Base-by-base conservation (phyloP, 2,888 invertebrate species). In the Tipula vernalis region DNA sequence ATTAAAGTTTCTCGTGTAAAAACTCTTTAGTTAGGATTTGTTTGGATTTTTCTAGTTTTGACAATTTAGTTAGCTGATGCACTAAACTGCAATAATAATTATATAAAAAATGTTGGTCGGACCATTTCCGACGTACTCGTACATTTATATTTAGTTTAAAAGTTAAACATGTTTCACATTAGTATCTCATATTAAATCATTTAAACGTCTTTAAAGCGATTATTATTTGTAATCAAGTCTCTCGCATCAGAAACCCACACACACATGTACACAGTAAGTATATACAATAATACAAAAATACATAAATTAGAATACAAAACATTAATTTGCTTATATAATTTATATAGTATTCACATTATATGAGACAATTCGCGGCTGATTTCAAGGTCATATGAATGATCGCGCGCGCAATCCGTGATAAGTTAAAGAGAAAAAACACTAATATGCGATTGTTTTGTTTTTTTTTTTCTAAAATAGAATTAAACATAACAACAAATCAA, bases 311-410 rank as follows among this genome's bases (percentile, higher is more conserved):
- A 71, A 71, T 71, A 71, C 28, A 71, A 71, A 71, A 71, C 71
- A 71, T 71, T 71, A 71, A 71, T 71, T 71, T 71, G 28, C 13
- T 71, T 71, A 28, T 71, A 28, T 28, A 71, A 71, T 71, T 71
- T 71, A 71, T 71, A 39, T 6, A 28, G 71, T 71, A 71, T 71
- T 18, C 12, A 71, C 4, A 71, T 28, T 28, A 71, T 71, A 28
- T 71, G 71, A 71, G 71, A 71, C 71, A 71, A 71, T 10, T 71
- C 71, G 71, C 71, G 28, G 71, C 71, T 71, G 71, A 71, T 71
- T 71, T 71, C 71, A 71, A 71, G 71, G 71, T 71, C 71, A 71
- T 71, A 71, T 71, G 71, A 71, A 71, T 71, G 71, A 71, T 71
- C 71, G 71, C 8, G 71, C 71, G 28, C 71, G 71, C 71, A 71